Evolutionary conservation across 2,888 invertebrate genomes (phyloP).

Genomic region (Caenorhabditis sulstoni): DNA sequence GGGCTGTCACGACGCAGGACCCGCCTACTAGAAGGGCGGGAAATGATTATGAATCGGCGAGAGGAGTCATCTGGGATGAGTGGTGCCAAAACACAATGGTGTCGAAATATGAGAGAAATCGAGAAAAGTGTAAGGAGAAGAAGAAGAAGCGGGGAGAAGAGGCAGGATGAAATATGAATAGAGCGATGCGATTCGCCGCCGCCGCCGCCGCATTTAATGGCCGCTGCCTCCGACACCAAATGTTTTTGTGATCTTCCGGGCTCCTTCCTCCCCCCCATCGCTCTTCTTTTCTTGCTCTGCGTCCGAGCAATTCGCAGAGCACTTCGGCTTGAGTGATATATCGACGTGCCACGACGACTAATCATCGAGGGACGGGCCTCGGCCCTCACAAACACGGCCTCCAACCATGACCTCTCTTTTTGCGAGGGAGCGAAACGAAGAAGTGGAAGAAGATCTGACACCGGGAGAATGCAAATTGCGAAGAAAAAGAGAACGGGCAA

Average conservation of each 20-base stretch:
- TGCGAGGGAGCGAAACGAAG: background rate
- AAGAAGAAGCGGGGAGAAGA: background rate
- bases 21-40: conserved; percentile 8
- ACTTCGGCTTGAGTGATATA: conserved; percentile 41
- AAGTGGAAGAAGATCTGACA: conserved; percentile 14
- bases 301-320: conserved; percentile 27
- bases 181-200: background rate
- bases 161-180: conserved; percentile 24
- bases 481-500: background rate
- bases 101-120: conserved; percentile 40
- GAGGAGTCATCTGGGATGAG: conserved; percentile 39
- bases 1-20: background rate
- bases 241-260: conserved; percentile 39
- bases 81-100: conserved; percentile 31
- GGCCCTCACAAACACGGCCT: conserved; percentile 14
- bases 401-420: background rate
- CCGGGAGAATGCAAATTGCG: conserved; percentile 20
- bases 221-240: conserved; percentile 10
- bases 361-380: conserved; percentile 35
- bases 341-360: conserved; percentile 39
- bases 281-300: conserved; percentile 2
- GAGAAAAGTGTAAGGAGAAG: conserved; percentile 16
- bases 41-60: background rate
- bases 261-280: background rate
- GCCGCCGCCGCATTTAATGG: background rate